phyloP scores from a whole-genome alignment of 2,797 vertebrate species.

The Manis crassicaudata region DNA sequence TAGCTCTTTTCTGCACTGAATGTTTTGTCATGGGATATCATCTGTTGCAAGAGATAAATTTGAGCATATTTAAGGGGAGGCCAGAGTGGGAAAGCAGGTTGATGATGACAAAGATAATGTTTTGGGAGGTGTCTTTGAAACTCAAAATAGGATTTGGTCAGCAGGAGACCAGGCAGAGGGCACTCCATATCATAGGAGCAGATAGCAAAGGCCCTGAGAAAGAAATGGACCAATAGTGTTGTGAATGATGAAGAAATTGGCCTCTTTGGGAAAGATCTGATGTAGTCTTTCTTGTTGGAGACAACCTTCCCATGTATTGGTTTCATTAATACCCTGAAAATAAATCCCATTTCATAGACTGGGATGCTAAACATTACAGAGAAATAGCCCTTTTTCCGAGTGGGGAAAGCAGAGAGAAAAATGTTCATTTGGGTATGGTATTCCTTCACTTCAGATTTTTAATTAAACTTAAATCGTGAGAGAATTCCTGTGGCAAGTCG shows the following conservation, averaged over 20 bases:
- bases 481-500: not conserved
- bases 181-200: not conserved
- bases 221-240: not conserved
- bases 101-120: slow-evolving; percentile 42
- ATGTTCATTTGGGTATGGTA: not conserved
- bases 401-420: not conserved
- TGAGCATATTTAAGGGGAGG: not conserved
- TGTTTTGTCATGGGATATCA: not conserved
- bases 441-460: slow-evolving; percentile 30
- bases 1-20: not conserved
- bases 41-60: not conserved
- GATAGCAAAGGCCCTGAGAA: not conserved
- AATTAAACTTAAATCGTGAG: not conserved
- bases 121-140: not conserved
- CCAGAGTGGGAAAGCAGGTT: not conserved
- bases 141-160: slow-evolving; percentile 8
- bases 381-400: not conserved
- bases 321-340: slow-evolving; percentile 33
- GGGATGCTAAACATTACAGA: not conserved
- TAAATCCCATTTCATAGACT: not conserved
- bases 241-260: not conserved
- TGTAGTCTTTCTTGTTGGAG: slow-evolving; percentile 1
- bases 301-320: not conserved
- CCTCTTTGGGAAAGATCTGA: slow-evolving; percentile 1
- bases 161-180: not conserved